These are phyloP conservation scores for Manduca sexta DNA, from an alignment of 1,140 invertebrate genomes.

Conservation along the genomic window DNA sequence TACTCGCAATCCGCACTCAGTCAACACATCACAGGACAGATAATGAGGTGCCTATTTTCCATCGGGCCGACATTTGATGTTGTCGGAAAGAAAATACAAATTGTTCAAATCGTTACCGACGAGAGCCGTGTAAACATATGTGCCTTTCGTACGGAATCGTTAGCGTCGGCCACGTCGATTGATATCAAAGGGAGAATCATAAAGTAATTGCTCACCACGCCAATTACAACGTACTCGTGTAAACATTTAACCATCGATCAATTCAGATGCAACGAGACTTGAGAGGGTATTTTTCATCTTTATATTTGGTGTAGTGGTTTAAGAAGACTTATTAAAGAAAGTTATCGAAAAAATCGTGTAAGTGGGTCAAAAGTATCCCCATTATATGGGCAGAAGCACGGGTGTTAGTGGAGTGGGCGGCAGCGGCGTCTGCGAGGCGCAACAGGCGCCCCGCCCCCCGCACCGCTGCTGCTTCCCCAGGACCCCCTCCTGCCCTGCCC, in stretches of 20 bases:
- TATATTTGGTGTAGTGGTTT: too few species aligned
- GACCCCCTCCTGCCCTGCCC: constrained; percentile 4
- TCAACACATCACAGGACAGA: neutral
- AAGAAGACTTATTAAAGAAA: neutral
- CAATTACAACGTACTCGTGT: too few species aligned
- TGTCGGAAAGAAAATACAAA: constrained; percentile 15
- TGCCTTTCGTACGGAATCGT: neutral
- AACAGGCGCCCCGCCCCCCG: constrained; percentile 50
- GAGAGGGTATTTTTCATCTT: too few species aligned
- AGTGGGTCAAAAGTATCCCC: constrained; percentile 57
- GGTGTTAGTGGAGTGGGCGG: constrained; percentile 44
- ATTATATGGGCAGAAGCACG: constrained; percentile 40
- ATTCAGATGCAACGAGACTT: too few species aligned
- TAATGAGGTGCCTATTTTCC: constrained; percentile 2
- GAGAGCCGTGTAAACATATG: constrained; percentile 10
- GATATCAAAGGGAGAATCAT: constrained; percentile 1
- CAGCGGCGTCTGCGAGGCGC: constrained; percentile 59
- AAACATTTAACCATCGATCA: too few species aligned
- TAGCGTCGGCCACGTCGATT: neutral
- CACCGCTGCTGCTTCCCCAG: too few species aligned
- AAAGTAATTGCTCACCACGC: too few species aligned
- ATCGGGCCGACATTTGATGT: constrained; percentile 9
- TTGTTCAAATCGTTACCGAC: constrained; percentile 26
- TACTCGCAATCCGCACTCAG: neutral
- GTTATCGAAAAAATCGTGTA: constrained; percentile 14